phyloP scores from a whole-genome alignment of 2,888 invertebrate genomes.

The Plebejus anna region DNA sequence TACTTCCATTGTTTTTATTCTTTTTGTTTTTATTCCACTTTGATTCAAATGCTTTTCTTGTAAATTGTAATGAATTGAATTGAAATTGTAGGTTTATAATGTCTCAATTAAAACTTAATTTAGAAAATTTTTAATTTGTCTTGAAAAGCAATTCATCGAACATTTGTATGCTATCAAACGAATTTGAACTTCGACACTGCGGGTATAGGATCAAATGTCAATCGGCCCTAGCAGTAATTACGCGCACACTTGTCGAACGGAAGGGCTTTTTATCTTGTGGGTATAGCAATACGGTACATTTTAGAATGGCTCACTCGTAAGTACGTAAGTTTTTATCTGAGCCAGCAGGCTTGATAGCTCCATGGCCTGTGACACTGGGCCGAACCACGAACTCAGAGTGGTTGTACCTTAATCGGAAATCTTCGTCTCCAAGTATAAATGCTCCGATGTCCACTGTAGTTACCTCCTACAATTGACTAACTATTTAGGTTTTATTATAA shows the following conservation, averaged over 20 bases:
- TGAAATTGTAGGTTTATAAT: too few relatives aligned
- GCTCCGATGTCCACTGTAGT: neutral
- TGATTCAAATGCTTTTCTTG: neutral
- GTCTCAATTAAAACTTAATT: too few relatives aligned
- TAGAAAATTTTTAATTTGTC: neutral
- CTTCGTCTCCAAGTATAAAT: neutral
- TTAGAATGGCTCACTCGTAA: neutral
- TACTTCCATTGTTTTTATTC: neutral
- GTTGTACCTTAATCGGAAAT: slow-evolving; percentile 33
- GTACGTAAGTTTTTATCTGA: slow-evolving; percentile 33
- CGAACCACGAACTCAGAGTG: slow-evolving; percentile 28
- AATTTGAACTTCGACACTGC: slow-evolving; percentile 36
- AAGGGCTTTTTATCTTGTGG: neutral
- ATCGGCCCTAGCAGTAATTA: slow-evolving; percentile 31
- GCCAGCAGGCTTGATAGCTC: slow-evolving; percentile 37
- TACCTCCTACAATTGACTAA: neutral
- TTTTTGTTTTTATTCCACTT: neutral
- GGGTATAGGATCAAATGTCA: slow-evolving; percentile 33
- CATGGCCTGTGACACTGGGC: slow-evolving; percentile 39
- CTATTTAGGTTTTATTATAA: neutral
- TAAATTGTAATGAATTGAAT: too few relatives aligned
- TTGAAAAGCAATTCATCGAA: slow-evolving; percentile 36
- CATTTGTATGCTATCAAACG: slow-evolving; percentile 33
- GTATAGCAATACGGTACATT: neutral
- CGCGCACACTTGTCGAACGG: neutral